Base-by-base conservation (phyloP, 2,797 vertebrate genomes). In the Arremon aurantiirostris region DNA sequence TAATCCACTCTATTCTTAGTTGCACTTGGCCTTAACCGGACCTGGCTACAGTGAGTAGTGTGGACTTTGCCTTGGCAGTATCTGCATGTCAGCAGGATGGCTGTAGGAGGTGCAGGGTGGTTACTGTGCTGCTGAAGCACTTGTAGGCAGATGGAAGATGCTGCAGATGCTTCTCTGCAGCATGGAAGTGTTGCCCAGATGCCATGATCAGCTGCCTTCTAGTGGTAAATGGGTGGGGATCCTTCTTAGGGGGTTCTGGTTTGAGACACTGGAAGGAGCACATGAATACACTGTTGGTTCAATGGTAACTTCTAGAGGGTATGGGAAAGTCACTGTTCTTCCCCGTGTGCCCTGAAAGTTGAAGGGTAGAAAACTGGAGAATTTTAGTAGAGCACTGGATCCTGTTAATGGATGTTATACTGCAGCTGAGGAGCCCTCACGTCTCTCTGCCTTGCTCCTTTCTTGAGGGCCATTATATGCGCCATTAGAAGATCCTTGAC, bases 401-500 rank as follows among this genome's bases (percentile, higher is more conserved):
- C 35, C 28, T 75, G 9, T 59, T 91, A 91, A 69, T 5, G n/a
- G 71, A 34, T 64, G 32, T 70, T 73, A 24, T 4, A 6, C 14
- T 89, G 68, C 23, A 75, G 15, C 32, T 59, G 61, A 71, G 76
- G n/a, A 81, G 76, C 41, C 39, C 39, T 87, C 21, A 7, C 14
- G 37, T 72, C 12, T 80, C 59, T 49, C 60, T 44, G 32, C 32
- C 49, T 81, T 87, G 21, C 65, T 89, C 9, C 57, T 81, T 95
- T 88, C 60, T 77, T 78, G 60, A 91, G 50, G 53, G 35, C 71
- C 75, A 50, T 91, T 93, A 63, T 61, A 50, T 83, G 75, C 89
- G 72, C 76, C 47, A 76, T 95, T 93, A 85, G 79, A 92, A 87
- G 61, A 65, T 57, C 78, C 91, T 85, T 93, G 75, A 92, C 89